Base-by-base conservation (phyloP, 2,113 vertebrate genomes). In the Rana temporaria region DNA sequence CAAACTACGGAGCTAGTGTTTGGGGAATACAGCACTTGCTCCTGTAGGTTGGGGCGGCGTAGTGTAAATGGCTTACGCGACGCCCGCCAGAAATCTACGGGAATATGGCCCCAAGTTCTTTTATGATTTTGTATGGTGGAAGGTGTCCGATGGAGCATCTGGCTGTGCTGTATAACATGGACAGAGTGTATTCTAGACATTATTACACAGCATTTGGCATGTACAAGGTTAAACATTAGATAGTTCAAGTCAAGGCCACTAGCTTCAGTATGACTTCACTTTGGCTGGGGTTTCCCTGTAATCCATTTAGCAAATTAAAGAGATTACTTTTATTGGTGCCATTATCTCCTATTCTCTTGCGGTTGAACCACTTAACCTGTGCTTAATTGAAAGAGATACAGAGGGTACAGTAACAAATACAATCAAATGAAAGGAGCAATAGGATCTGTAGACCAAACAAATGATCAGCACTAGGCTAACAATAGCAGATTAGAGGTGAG, bases 311-410 rank as follows among this genome's bases (percentile, higher is more conserved):
- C 92, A 95, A 95, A 94, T 95, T 94, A 95, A 95, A 92, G 93
- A 93, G 93, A 95, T 93, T 93, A 92, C 93, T 94, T 93, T 94
- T 92, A 95, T 94, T 94, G 93, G 91, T 93, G 90, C 93, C 93
- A 94, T 95, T 94, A 94, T 95, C 92, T 94, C 91, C 91, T 95
- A 91, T 95, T 94, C 93, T 95, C 93, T 92, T 92, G 89, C 62
- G 92, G 92, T 92, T 94, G 93, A 94, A 94, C 93, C 94, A 95
- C 94, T 95, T 95, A 95, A 95, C 94, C 94, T 95, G 93, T 94
- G 91, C 92, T 94, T 95, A 95, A 95, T 95, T 95, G 93, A 95
- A 95, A 93, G 94, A 94, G 93, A 94, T 93, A 94, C 92, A 95
- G 91, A 92, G 93, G 91, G 91, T 92, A 92, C 92, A 93, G 93